phyloP scores from a whole-genome alignment of 2,113 vertebrate species.

The Phrynosoma platyrhinos region DNA sequence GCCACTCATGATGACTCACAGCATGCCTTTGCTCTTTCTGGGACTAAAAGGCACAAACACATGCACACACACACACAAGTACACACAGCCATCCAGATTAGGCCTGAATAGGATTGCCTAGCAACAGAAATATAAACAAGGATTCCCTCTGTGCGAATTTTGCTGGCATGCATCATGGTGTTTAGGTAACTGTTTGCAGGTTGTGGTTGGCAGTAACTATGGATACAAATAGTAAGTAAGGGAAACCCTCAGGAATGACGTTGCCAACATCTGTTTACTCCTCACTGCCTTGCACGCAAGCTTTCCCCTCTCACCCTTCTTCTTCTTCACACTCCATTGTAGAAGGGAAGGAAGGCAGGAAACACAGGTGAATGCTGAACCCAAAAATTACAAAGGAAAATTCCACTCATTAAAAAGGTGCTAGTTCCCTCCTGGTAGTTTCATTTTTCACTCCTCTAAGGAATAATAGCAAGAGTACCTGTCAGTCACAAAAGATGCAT shows the following conservation, averaged over 20 bases:
- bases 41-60: neutral
- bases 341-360: slow-evolving; percentile 37
- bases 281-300: slow-evolving; percentile 3
- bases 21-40: slow-evolving; percentile 51
- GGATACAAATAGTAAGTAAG: slow-evolving; percentile 72
- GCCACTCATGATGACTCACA: slow-evolving; percentile 42
- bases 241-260: slow-evolving; percentile 76
- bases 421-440: slow-evolving; percentile 28
- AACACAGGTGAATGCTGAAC: slow-evolving; percentile 59
- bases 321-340: slow-evolving; percentile 53
- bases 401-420: slow-evolving; percentile 9
- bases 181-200: slow-evolving; percentile 79
- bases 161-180: slow-evolving; percentile 66
- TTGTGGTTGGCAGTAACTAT: slow-evolving; percentile 76
- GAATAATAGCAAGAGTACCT: neutral
- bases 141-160: slow-evolving; percentile 75
- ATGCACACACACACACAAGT: neutral
- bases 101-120: slow-evolving; percentile 58
- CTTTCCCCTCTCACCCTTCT: slow-evolving; percentile 29
- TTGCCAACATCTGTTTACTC: slow-evolving; percentile 66
- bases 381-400: neutral
- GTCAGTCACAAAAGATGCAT: too few relatives aligned
- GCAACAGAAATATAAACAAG: slow-evolving; percentile 78
- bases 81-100: slow-evolving; percentile 14
- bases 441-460: neutral